These are phyloP conservation scores for Candoia aspera DNA, from an alignment of 2,113 vertebrate genomes.

Conservation along the genomic window DNA sequence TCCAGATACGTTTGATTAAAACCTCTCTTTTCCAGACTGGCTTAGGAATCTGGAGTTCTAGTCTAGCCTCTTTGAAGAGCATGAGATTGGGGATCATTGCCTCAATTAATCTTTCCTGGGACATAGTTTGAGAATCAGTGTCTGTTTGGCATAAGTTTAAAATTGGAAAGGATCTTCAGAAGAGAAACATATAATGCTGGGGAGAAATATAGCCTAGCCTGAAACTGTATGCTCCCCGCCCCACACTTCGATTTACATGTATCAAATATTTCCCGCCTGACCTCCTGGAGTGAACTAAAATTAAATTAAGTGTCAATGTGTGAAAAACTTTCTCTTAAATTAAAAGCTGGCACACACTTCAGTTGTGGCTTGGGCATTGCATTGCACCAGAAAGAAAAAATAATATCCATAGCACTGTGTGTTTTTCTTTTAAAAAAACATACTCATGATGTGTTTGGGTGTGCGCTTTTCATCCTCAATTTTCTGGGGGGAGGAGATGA, in stretches of 20 bases:
- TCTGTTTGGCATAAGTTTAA: background rate
- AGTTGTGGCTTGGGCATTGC: constrained; percentile 12
- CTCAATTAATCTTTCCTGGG: background rate
- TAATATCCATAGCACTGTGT: background rate
- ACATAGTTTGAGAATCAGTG: background rate
- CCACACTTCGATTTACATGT: constrained; percentile 23
- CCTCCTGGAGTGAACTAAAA: constrained; percentile 46
- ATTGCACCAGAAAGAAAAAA: background rate
- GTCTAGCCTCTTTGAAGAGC: no score
- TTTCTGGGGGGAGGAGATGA: background rate
- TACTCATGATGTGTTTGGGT: background rate
- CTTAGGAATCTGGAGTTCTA: background rate
- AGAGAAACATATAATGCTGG: background rate
- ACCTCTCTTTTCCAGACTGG: background rate
- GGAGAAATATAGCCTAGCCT: background rate
- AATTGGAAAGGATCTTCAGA: background rate
- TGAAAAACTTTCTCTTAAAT: constrained; percentile 44
- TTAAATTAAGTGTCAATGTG: constrained; percentile 46
- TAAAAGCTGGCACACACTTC: constrained; percentile 36
- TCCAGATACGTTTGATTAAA: background rate
- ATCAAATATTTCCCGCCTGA: constrained; percentile 9
- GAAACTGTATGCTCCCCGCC: background rate
- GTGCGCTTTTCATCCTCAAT: background rate
- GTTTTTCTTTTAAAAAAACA: background rate
- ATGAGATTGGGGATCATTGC: background rate